phyloP scores from a whole-genome alignment of 2,888 invertebrate genomes.

The Drosophila nr. fundita region DNA sequence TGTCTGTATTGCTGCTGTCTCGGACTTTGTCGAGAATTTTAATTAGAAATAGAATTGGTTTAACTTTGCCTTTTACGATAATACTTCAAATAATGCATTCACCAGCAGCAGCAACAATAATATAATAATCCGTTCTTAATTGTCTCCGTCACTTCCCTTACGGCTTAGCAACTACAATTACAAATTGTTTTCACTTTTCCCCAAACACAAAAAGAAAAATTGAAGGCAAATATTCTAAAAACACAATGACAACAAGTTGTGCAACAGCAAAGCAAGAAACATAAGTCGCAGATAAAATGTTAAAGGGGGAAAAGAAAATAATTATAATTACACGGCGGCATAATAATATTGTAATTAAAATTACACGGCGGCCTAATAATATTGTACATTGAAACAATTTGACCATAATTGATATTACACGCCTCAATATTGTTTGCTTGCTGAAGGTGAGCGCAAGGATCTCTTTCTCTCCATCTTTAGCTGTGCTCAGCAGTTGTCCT shows the following conservation, averaged over 20 bases:
- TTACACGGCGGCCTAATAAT: too few relatives aligned
- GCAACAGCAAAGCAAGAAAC: background rate
- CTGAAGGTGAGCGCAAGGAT: background rate
- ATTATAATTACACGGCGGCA: too few relatives aligned
- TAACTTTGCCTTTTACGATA: background rate
- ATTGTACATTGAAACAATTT: too few relatives aligned
- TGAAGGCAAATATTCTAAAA: background rate
- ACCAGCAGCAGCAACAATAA: background rate
- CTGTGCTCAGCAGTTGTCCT: background rate
- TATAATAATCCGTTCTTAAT: background rate
- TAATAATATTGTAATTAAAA: too few relatives aligned
- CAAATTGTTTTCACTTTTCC: background rate
- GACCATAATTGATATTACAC: too few relatives aligned
- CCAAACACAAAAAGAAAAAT: background rate
- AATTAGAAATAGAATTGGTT: background rate
- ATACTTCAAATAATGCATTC: background rate
- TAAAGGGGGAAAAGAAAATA: too few relatives aligned
- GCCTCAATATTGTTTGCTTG: too few relatives aligned
- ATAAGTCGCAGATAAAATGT: background rate
- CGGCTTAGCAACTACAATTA: background rate
- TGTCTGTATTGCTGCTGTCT: background rate
- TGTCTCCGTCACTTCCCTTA: background rate
- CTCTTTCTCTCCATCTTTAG: background rate
- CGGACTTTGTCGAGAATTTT: conserved; percentile 8
- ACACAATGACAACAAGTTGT: background rate